Evolutionary conservation across 2,113 vertebrate genomes (phyloP).

Genomic region (Dromiciops gliroides): DNA sequence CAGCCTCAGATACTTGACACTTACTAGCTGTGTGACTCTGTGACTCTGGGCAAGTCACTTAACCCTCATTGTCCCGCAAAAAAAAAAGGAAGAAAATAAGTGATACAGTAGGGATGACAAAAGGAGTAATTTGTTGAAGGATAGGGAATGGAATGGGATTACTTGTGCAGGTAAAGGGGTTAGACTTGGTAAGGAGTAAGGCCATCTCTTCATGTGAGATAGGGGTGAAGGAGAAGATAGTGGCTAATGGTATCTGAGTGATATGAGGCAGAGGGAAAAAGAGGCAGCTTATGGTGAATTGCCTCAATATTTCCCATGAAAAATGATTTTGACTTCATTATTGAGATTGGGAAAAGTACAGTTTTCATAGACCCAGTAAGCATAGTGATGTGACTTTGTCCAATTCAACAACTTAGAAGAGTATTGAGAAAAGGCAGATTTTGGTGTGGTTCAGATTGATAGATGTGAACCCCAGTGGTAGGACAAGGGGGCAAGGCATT

Average conservation of each 20-base stretch:
- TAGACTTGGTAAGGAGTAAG: background rate
- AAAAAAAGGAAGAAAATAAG: no score
- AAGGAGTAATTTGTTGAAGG: background rate
- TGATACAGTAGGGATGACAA: background rate
- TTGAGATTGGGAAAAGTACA: background rate
- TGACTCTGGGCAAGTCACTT: no score
- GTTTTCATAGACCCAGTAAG: background rate
- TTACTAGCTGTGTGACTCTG: no score
- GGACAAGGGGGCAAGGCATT: background rate
- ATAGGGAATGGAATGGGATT: background rate
- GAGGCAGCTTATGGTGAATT: background rate
- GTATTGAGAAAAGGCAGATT: background rate
- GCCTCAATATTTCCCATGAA: background rate
- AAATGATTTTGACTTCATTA: background rate
- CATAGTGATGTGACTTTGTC: background rate
- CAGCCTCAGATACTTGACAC: no score
- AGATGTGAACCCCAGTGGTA: background rate
- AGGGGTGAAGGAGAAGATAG: background rate
- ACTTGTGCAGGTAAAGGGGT: background rate
- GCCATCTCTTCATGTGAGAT: background rate
- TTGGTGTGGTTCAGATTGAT: background rate
- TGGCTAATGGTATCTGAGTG: background rate
- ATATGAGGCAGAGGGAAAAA: background rate
- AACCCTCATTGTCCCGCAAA: no score
- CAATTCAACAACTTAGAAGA: background rate